Evolutionary conservation across 2,888 invertebrate genomes (phyloP).

Genomic region (Pseudococcus longispinus): DNA sequence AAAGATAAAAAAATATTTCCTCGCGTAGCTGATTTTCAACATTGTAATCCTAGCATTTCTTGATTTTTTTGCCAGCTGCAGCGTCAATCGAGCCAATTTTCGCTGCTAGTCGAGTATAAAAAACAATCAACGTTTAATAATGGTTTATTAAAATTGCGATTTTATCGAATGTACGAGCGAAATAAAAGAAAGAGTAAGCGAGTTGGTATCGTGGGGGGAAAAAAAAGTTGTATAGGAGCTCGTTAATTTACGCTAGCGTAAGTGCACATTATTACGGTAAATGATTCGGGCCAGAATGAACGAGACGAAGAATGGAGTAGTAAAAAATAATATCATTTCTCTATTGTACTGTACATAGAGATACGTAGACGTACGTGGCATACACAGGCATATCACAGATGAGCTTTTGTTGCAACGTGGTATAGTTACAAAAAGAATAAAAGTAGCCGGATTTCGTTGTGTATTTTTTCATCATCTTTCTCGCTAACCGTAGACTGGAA

Average conservation of each 20-base stretch:
- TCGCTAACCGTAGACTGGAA: background rate
- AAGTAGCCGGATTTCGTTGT: background rate
- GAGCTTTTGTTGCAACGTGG: background rate
- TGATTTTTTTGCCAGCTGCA: no score
- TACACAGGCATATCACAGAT: background rate
- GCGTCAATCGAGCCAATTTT: background rate
- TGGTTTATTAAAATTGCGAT: background rate
- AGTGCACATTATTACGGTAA: background rate
- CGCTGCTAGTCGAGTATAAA: background rate
- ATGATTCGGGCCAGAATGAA: background rate
- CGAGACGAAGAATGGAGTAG: background rate
- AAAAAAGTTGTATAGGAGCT: background rate
- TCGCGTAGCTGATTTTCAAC: background rate
- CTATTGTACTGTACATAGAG: background rate
- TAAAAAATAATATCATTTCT: background rate
- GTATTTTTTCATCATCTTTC: background rate
- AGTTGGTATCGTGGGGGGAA: background rate
- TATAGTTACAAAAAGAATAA: background rate
- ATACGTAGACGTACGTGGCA: background rate
- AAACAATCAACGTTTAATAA: slow-evolving; percentile 4
- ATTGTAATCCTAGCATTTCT: background rate
- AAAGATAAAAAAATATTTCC: no score
- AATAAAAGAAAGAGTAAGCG: background rate
- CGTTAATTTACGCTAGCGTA: background rate
- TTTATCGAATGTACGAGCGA: background rate